Base-by-base conservation (phyloP, 23 tunicate genomes). In the Halocynthia roretzi region DNA sequence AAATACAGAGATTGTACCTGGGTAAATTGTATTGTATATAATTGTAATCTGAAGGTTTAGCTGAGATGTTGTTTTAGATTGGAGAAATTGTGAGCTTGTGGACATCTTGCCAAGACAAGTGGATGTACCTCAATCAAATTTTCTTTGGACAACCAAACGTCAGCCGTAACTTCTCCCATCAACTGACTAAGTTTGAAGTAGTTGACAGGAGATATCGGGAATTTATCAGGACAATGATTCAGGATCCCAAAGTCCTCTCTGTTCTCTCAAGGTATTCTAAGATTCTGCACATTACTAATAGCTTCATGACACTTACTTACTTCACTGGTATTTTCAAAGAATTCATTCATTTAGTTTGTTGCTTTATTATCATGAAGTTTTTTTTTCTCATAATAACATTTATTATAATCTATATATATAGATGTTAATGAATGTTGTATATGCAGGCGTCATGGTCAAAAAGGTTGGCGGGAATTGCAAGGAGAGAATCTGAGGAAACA, bases 101-200 rank as follows among this genome's bases (percentile, higher is more conserved):
- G 98, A 84, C 83, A 51, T 70, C 92, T 8, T 92, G 98, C 75
- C 98, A 92, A 64, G 88, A 86, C 79, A 92, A 92, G 54, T 92
- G 98, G 98, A 83, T 82, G 93, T 92, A 92, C 67, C 67, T 92
- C 56, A 92, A 83, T 63, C 77, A 72, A 52, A 80, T 92, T 10
- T 92, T 85, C 52, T 58, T 63, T 53, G 85, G 88, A 7, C 88
- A 89, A 5, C 51, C 84, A 22, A 57, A 82, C 68, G 17, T 86
- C 0, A 17, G 22, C 12, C 49, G 6, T 6, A 78, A 71, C 53
- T 86, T 82, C 63, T 78, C 82, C 9, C 23, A 54, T 14, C 77
- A 83, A 44, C 17, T 49, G 17, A 6, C 50, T 49, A 68, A 8
- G 11, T 89, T 83, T 69, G 56, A 68, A 15, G 54, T 14, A 7